Conservation (phyloP, 2,888 invertebrate genomes). For the Melolontha melolontha region DNA sequence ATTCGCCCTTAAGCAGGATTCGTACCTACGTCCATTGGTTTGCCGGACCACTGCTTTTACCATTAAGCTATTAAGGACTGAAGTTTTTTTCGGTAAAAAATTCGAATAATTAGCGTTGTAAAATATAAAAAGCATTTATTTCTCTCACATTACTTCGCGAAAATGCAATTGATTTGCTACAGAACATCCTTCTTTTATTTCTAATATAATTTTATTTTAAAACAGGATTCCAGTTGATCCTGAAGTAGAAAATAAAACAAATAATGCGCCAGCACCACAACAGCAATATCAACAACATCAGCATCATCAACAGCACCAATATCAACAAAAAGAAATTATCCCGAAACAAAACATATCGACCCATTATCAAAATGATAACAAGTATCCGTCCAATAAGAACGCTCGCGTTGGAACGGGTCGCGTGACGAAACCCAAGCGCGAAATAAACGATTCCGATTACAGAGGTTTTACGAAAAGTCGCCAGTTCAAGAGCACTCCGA, state of each 20-base stretch:
- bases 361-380: constrained; percentile 42
- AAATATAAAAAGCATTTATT: too few species aligned
- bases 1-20: too few species aligned
- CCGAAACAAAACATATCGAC: constrained; percentile 27
- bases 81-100: too few species aligned
- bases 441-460: constrained; percentile 62
- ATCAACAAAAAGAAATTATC: constrained; percentile 31
- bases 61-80: too few species aligned
- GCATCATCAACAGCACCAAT: constrained; percentile 2
- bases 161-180: too few species aligned
- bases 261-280: constrained; percentile 27
- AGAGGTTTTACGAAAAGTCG: constrained; percentile 61
- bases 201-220: neutral
- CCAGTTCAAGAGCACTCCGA: constrained; percentile 55
- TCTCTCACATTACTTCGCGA: too few species aligned
- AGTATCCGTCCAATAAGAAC: constrained; percentile 43
- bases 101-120: too few species aligned
- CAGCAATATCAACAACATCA: too few species aligned
- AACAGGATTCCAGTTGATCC: constrained; percentile 11
- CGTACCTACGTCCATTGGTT: too few species aligned
- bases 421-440: constrained; percentile 57
- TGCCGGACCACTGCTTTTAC: too few species aligned
- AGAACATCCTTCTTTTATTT: too few species aligned
- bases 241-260: constrained; percentile 38
- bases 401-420: constrained; percentile 57